phyloP scores from a whole-genome alignment of 2,888 invertebrate genomes.

The Catocala sponsa region DNA sequence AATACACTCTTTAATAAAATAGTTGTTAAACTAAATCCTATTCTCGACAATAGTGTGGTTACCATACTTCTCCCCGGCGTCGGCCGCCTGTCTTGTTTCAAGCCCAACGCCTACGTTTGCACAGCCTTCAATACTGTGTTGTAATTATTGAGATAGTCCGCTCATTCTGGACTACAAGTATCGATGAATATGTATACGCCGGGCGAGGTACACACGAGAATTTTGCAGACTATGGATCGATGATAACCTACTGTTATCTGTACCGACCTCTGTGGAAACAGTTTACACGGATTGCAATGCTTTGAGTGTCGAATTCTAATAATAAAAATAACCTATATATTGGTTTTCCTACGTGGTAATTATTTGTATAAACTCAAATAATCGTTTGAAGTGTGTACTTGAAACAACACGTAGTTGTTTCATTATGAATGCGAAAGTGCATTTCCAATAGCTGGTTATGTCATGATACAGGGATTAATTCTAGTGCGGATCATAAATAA shows the following conservation, averaged over 20 bases:
- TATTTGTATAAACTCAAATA: too few species aligned
- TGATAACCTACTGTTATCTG: neutral
- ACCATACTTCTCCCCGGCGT: slow-evolving; percentile 1
- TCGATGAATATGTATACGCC: slow-evolving; percentile 24
- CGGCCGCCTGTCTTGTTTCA: slow-evolving; percentile 23
- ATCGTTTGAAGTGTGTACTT: too few species aligned
- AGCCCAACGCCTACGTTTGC: slow-evolving; percentile 38
- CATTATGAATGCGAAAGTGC: too few species aligned
- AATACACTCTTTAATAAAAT: too few species aligned
- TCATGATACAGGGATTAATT: too few species aligned
- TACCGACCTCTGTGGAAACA: neutral
- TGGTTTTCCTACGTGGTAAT: too few species aligned
- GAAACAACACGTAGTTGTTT: too few species aligned
- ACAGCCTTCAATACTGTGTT: slow-evolving; percentile 37
- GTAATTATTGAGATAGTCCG: slow-evolving; percentile 50
- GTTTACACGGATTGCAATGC: too few species aligned
- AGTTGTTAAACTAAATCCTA: neutral
- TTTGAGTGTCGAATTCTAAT: too few species aligned
- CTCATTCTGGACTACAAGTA: slow-evolving; percentile 35
- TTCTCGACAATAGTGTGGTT: neutral
- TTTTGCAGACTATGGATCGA: neutral
- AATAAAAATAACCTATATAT: too few species aligned
- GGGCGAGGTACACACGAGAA: neutral
- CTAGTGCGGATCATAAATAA: too few species aligned
- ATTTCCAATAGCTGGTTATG: too few species aligned